phyloP scores from a whole-genome alignment of 1,140 invertebrate species.

The Bombus picipes region DNA sequence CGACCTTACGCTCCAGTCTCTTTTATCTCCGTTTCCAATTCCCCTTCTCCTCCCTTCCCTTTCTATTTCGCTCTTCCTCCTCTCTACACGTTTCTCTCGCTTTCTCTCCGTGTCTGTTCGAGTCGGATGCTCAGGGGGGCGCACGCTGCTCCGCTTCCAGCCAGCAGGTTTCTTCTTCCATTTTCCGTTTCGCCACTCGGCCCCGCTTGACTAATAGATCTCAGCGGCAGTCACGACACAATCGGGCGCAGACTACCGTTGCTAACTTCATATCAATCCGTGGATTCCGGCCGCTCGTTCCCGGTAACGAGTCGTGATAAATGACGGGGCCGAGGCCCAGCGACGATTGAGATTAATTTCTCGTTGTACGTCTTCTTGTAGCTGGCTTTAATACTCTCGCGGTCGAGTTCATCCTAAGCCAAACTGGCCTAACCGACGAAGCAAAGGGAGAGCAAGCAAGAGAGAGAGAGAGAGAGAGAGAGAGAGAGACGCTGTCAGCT shows the following conservation, averaged over 20 bases:
- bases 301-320: slow-evolving; percentile 74
- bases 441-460: not conserved
- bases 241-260: slow-evolving; percentile 78
- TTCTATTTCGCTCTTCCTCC: not conserved
- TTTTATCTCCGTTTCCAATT: slow-evolving; percentile 32
- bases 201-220: slow-evolving; percentile 78
- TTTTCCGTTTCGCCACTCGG: slow-evolving; percentile 12
- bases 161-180: slow-evolving; percentile 27
- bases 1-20: slow-evolving; percentile 5
- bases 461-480: not conserved
- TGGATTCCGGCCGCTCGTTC: slow-evolving; percentile 62
- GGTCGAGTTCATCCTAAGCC: slow-evolving; percentile 31
- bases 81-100: not conserved
- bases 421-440: not conserved
- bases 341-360: slow-evolving; percentile 77
- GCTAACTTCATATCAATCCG: slow-evolving; percentile 79
- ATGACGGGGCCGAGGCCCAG: slow-evolving; percentile 63
- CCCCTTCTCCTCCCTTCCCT: not conserved
- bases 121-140: not conserved
- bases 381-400: slow-evolving; percentile 51
- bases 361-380: slow-evolving; percentile 52
- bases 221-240: slow-evolving; percentile 75
- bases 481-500: not conserved
- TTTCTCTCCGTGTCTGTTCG: not conserved
- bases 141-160: not conserved